Conservation (phyloP, 2,113 vertebrate genomes). For the Upupa epops region DNA sequence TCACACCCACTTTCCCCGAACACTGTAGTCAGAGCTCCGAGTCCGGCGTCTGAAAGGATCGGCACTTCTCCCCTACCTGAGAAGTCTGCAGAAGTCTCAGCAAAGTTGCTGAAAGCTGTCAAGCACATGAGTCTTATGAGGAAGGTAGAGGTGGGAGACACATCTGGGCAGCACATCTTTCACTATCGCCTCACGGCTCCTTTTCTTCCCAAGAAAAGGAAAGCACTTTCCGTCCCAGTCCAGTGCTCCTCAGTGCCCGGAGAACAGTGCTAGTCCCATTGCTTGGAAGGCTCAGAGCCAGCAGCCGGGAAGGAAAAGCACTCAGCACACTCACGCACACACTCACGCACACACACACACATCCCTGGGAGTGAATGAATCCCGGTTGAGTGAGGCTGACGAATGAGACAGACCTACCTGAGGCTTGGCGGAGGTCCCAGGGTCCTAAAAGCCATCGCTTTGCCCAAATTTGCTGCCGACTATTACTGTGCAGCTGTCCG, state of each 20-base stretch:
- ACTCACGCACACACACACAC: neutral
- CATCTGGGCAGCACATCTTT: constrained; percentile 86
- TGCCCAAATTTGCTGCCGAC: neutral
- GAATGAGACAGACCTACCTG: constrained; percentile 69
- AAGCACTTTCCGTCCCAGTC: neutral
- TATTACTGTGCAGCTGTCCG: neutral
- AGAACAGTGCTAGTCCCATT: constrained; percentile 12
- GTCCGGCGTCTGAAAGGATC: neutral
- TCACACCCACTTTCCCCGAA: neutral
- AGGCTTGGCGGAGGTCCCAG: constrained; percentile 46
- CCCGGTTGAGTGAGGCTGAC: constrained; percentile 26
- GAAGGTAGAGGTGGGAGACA: constrained; percentile 73
- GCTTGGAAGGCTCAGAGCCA: constrained; percentile 19
- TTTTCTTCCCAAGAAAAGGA: neutral
- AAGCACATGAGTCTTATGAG: constrained; percentile 80
- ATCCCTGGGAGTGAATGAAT: constrained; percentile 53
- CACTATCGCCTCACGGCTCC: constrained; percentile 59
- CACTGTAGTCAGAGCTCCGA: neutral
- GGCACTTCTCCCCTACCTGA: constrained; percentile 76
- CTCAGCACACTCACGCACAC: neutral
- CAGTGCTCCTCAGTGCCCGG: constrained; percentile 12
- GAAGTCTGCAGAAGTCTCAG: constrained; percentile 79
- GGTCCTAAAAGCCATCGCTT: constrained; percentile 61
- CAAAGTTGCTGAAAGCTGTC: constrained; percentile 75
- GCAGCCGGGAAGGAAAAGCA: constrained; percentile 31